Evolutionary conservation across 2,888 invertebrate genomes (phyloP).

Genomic region (Xylota sylvarum): DNA sequence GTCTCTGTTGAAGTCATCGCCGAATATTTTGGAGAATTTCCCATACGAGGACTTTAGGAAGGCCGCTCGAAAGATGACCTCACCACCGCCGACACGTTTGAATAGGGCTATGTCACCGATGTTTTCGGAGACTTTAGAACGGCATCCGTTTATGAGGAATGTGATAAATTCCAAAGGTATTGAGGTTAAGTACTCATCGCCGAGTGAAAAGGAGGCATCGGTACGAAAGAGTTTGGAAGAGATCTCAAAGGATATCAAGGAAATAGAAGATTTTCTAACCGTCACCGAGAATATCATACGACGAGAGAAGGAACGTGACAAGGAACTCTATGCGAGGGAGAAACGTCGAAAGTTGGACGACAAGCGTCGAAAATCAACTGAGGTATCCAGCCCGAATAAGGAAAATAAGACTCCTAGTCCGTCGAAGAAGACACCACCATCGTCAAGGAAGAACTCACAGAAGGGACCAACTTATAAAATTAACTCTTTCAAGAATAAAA

Average conservation of each 20-base stretch:
- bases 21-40: conserved; percentile 84
- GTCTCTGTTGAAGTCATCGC: conserved; percentile 83
- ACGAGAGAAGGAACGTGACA: conserved; percentile 82
- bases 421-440: conserved; percentile 69
- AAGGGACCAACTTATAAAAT: conserved; percentile 82
- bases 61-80: conserved; percentile 61
- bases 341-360: conserved; percentile 77
- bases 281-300: conserved; percentile 83
- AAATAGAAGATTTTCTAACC: conserved; percentile 84
- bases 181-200: conserved; percentile 81
- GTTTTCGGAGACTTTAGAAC: conserved; percentile 83
- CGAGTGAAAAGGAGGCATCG: conserved; percentile 82
- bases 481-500: conserved; percentile 82
- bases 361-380: conserved; percentile 55
- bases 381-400: conserved; percentile 80
- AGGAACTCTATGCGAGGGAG: conserved; percentile 78
- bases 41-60: conserved; percentile 82
- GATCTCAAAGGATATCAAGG: conserved; percentile 84
- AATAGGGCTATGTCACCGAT: conserved; percentile 79
- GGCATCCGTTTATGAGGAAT: conserved; percentile 83
- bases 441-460: conserved; percentile 77
- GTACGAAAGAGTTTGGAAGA: conserved; percentile 84
- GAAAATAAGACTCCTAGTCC: conserved; percentile 83
- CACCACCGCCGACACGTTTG: conserved; percentile 57
- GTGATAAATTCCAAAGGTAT: conserved; percentile 81